Percentiles rank a stretch among this genome's conserved stretches.
phyloP scores from a whole-genome alignment of 2,113 vertebrate genomes.

The Dissostichus mawsoni region DNA sequence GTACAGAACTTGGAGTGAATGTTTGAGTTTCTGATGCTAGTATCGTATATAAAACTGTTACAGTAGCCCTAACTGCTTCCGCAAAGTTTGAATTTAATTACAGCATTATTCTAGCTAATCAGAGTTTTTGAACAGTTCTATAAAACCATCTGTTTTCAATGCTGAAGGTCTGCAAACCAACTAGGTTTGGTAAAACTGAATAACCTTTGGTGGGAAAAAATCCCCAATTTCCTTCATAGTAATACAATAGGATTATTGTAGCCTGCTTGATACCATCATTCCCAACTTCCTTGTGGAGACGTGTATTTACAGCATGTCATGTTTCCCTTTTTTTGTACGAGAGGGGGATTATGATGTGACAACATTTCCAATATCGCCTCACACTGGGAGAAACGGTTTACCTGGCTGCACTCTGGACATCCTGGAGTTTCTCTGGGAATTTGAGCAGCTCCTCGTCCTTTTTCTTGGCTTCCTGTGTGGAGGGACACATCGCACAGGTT shows the following conservation, averaged over 20 bases:
- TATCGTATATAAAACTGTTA: background rate
- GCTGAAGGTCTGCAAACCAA: background rate
- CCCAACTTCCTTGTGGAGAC: background rate
- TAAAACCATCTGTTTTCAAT: too few relatives aligned
- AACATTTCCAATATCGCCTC: background rate
- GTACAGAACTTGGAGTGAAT: background rate
- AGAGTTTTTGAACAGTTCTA: background rate
- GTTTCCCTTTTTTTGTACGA: background rate
- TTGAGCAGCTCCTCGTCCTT: conserved; percentile 91
- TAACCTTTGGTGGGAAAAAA: too few relatives aligned
- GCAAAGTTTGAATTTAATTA: too few relatives aligned
- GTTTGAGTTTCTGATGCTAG: background rate
- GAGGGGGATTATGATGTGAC: background rate
- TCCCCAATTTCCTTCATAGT: too few relatives aligned
- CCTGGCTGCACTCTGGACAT: conserved; percentile 93
- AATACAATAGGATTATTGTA: too few relatives aligned
- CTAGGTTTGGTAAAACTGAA: background rate
- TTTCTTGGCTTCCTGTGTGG: conserved; percentile 93
- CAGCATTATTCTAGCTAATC: background rate
- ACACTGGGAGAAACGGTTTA: conserved; percentile 61
- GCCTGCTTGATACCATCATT: background rate
- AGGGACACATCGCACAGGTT: conserved; percentile 1
- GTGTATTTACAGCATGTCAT: background rate
- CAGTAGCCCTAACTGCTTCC: background rate
- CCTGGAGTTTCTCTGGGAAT: conserved; percentile 91